Percentiles rank a stretch among this genome's conserved stretches.
These are phyloP conservation scores for Thryonomys swinderianus DNA, from an alignment of 2,113 vertebrate species.

Conservation along the genomic window DNA sequence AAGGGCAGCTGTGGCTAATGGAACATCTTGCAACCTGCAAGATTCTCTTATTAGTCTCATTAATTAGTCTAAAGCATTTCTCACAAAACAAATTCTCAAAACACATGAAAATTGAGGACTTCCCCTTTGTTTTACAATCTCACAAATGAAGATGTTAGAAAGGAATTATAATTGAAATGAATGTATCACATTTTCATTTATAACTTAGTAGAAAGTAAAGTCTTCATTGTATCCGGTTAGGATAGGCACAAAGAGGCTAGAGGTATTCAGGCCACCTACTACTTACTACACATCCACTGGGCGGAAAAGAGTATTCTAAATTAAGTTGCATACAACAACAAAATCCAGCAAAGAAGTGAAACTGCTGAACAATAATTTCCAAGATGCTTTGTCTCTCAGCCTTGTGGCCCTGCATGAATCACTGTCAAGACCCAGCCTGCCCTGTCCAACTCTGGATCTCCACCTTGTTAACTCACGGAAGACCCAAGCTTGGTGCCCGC, in stretches of 20 bases:
- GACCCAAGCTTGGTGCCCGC: background rate
- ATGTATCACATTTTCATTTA: conserved; percentile 40
- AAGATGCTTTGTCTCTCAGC: background rate
- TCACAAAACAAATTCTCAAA: conserved; percentile 73
- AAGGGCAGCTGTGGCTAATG: conserved; percentile 66
- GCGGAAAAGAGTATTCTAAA: background rate
- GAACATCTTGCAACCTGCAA: conserved; percentile 74
- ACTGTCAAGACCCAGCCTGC: background rate
- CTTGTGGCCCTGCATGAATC: background rate
- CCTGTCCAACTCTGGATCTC: background rate
- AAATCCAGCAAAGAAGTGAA: background rate
- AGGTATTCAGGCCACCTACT: background rate
- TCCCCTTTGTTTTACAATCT: conserved; percentile 67
- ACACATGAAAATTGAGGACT: conserved; percentile 73
- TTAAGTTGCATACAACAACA: background rate
- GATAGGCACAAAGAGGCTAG: background rate
- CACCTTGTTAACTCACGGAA: background rate
- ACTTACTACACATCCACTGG: background rate
- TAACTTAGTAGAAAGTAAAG: conserved; percentile 50
- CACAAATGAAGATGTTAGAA: conserved; percentile 74
- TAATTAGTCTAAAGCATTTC: conserved; percentile 77
- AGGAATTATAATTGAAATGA: conserved; percentile 65
- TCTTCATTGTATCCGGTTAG: background rate
- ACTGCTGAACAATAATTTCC: background rate
- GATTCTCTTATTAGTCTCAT: conserved; percentile 72